Conservation (phyloP, 2,113 vertebrate genomes). For the Mungos mungo region DNA sequence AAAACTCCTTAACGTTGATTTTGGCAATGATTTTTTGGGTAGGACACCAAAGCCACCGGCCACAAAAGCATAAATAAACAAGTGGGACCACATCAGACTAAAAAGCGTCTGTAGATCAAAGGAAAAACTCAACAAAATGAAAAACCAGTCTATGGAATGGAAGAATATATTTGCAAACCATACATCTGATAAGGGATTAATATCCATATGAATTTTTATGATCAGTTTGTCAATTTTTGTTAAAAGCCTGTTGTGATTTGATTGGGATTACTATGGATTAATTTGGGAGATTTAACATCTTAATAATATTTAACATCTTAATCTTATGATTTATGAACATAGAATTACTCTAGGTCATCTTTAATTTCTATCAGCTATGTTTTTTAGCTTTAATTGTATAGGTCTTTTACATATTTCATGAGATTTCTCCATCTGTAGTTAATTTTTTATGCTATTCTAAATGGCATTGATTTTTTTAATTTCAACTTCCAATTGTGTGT, state of each 20-base stretch:
- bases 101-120: neutral
- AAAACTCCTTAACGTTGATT: neutral
- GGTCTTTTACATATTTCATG: neutral
- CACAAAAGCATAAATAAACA: neutral
- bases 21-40: neutral
- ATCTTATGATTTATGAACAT: neutral
- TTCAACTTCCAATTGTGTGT: constrained; percentile 45
- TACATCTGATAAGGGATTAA: neutral
- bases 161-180: neutral
- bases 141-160: neutral
- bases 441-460: constrained; percentile 38
- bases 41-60: neutral
- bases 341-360: neutral
- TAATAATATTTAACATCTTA: neutral
- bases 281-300: neutral
- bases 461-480: constrained; percentile 35
- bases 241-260: neutral
- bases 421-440: neutral
- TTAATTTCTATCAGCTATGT: neutral
- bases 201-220: neutral
- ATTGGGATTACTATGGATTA: neutral
- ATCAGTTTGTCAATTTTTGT: neutral
- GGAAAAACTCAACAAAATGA: neutral
- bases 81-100: neutral
- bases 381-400: constrained; percentile 5